Conservation (phyloP, 1,140 invertebrate species). For the Calycopis cecrops region DNA sequence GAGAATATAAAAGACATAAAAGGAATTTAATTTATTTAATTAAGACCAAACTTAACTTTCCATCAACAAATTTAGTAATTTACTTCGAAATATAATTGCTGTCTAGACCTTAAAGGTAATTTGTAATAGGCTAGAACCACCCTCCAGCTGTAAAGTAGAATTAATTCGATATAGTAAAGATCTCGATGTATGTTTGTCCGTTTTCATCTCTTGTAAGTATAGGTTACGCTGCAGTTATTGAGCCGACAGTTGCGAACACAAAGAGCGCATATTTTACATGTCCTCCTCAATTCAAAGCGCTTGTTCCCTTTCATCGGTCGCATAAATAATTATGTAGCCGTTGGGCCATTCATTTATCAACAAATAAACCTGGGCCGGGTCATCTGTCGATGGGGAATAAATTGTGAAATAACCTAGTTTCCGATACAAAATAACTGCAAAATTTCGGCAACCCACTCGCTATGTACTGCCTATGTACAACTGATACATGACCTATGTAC, state of each 20-base stretch:
- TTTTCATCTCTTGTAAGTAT: background rate
- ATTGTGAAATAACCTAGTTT: slow-evolving; percentile 70
- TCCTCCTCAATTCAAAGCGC: background rate
- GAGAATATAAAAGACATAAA: too few species aligned
- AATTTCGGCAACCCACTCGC: slow-evolving; percentile 62
- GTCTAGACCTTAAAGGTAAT: too few species aligned
- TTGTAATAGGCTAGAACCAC: too few species aligned
- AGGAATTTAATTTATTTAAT: too few species aligned
- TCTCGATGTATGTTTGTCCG: too few species aligned
- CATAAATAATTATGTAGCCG: slow-evolving; percentile 16
- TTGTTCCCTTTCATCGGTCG: slow-evolving; percentile 14
- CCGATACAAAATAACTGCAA: slow-evolving; percentile 72
- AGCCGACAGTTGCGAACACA: background rate
- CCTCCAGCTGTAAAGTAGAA: too few species aligned
- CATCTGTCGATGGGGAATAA: slow-evolving; percentile 55
- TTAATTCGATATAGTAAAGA: too few species aligned
- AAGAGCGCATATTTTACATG: slow-evolving; percentile 5
- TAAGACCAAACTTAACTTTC: too few species aligned
- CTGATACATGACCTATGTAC: slow-evolving; percentile 44
- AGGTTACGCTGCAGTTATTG: background rate
- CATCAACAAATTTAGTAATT: too few species aligned
- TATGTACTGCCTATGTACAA: slow-evolving; percentile 60
- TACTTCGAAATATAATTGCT: too few species aligned
- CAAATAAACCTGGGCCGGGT: slow-evolving; percentile 27
- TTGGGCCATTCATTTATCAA: slow-evolving; percentile 15